Percentiles rank a stretch among this genome's conserved stretches.
These are phyloP conservation scores for Ormia ochracea DNA, from an alignment of 2,888 invertebrate species.

Conservation along the genomic window DNA sequence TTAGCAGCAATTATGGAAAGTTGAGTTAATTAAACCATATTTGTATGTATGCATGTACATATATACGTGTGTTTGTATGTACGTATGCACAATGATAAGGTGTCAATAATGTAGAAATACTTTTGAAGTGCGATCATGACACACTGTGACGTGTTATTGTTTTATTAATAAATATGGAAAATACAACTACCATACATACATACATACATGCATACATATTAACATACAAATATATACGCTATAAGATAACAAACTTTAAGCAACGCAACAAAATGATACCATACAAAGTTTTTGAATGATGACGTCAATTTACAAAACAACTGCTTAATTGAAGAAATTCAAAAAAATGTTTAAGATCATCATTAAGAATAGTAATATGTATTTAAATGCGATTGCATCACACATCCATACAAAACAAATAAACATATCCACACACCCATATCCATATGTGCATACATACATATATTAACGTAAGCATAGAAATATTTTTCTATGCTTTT, in stretches of 20 bases:
- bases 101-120: slow-evolving; percentile 10
- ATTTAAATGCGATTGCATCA: not conserved
- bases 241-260: slow-evolving; percentile 3
- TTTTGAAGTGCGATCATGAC: not conserved
- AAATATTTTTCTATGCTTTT: not conserved
- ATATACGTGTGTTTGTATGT: not conserved
- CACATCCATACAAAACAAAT: no score
- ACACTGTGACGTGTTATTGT: not conserved
- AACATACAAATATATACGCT: no score
- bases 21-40: slow-evolving; percentile 41
- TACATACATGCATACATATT: not conserved
- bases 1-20: slow-evolving; percentile 33
- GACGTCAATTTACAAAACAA: not conserved
- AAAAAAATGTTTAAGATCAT: not conserved
- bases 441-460: not conserved
- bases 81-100: not conserved
- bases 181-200: not conserved
- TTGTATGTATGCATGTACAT: not conserved
- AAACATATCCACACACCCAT: not conserved
- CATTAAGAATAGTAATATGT: not conserved
- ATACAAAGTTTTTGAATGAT: not conserved
- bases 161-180: slow-evolving; percentile 1
- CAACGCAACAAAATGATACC: not conserved
- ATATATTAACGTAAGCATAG: not conserved
- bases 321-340: not conserved